Evolutionary conservation across 2,797 vertebrate genomes (phyloP), one percentile per base, ranked within the genome.

Genomic region (Forpus xanthops): DNA sequence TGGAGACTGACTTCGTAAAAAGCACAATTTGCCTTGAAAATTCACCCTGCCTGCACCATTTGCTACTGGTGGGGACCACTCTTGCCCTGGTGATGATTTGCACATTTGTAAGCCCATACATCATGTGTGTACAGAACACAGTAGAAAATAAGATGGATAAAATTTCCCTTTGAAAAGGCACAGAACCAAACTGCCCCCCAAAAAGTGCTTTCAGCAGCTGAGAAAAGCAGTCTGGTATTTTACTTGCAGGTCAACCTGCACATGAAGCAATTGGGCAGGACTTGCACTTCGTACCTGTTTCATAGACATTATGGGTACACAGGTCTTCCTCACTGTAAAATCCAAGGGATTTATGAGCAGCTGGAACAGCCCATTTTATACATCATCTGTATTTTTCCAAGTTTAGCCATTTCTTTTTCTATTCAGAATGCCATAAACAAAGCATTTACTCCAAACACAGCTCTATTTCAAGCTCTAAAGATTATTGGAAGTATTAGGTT

Each of bases 121-220:
- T 95, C 94, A 86, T 50, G 4, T 2, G 49, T 7, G 39, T 31
- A 68, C 58, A 88, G 77, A 90, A 8, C 61, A 30, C 4, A 23
- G 71, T 31, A 18, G 62, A 92, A 93, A 89, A 62, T 3, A 41
- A 58, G 70, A 50, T 52, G 88, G 83, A 31, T 73, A 85, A 53
- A 70, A 67, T 85, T 79, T 74, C 84, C 84, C 77, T 90, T 93
- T 89, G 74, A 93, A 89, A 73, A 82, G 16, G 2, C 44, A 41
- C 6, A 55, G 70, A 65, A 76, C 33, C 58, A 58, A 93, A 83
- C 25, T 87, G 45, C 56, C 77, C 52, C 5, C 18, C 33, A 90
- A 85, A 83, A 8, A 12, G 71, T 6, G 70, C 81, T 92, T 92
- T 92, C 84, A 94, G 88, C 90, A 87, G 92, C 94, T 74, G 88